Evolutionary conservation across 2,797 vertebrate species (phyloP), one percentile per base, ranked within the genome.

Genomic region (Leuciscus waleckii): DNA sequence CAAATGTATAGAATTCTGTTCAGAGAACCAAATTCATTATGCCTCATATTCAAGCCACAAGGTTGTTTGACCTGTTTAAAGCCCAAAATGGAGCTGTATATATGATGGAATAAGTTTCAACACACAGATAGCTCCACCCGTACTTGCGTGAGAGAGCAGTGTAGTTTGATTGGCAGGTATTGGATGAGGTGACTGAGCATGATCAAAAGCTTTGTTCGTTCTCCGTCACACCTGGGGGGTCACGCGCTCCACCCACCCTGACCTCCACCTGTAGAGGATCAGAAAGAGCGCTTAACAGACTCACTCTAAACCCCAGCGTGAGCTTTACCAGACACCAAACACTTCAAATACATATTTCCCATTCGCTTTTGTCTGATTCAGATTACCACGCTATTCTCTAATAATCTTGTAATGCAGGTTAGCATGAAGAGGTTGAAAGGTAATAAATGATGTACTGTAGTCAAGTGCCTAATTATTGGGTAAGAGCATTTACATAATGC

Each of bases 111-210:
- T 85, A 67, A 58, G 74, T 67, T 32, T 21, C 3, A 49, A 67
- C 84, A 39, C 73, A 75, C 69, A 32, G 82, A 69, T 70, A 80
- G 23, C 79, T 82, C 69, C 81, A 79, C 75, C 82, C 61, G 16
- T 37, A 73, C 35, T 87, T 82, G 86, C 81, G 81, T 89, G 78
- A 79, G 77, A 89, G 63, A 5, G 61, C 10, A 68, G 32, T 32
- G 23, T 78, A 39, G 14, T 73, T 74, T 61, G 81, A 85, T 85
- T 63, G 76, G 61, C 86, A 82, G 80, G 54, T 87, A 84, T 79
- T 65, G 70, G 68, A 69, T 63, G 82, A 49, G 65, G 75, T 56
- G 70, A 10, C 65, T 85, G 76, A 85, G 51, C 83, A 85, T 23
- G 37, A 23, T 69, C 29, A 19, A 81, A 11, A 63, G 79, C 46